Evolutionary conservation across 2,888 invertebrate genomes (phyloP).

Genomic region (Isoperla grammatica): DNA sequence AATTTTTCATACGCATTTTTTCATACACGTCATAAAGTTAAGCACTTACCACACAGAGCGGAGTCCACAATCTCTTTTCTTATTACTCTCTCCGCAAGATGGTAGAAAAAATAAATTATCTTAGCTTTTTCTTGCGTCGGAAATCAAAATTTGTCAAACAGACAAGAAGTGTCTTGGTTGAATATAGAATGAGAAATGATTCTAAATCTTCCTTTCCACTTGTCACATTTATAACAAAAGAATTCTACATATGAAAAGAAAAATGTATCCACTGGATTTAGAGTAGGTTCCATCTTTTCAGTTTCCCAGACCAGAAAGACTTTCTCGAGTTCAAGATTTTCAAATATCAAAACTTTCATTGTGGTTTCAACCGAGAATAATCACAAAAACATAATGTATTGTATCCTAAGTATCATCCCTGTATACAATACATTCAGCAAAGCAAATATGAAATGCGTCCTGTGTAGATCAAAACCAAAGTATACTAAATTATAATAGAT

Average conservation of each 20-base stretch:
- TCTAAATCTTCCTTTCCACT: constrained; percentile 1
- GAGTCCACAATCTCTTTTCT: not conserved
- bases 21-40: not conserved
- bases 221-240: constrained; percentile 6
- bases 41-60: not conserved
- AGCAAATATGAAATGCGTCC: too few relatives aligned
- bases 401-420: too few relatives aligned
- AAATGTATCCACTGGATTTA: not conserved
- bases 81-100: not conserved
- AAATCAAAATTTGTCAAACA: constrained; percentile 15
- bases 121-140: constrained; percentile 2
- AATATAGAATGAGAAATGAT: constrained; percentile 7
- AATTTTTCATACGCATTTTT: too few relatives aligned
- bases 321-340: too few relatives aligned
- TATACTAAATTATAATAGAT: too few relatives aligned
- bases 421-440: too few relatives aligned
- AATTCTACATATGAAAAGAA: constrained; percentile 14
- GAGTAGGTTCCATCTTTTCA: too few relatives aligned
- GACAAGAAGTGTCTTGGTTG: not conserved
- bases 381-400: too few relatives aligned
- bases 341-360: too few relatives aligned
- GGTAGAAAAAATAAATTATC: constrained; percentile 7
- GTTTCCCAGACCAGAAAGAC: too few relatives aligned
- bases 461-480: too few relatives aligned
- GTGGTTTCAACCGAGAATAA: too few relatives aligned